These are phyloP conservation scores for Barnardius zonarius DNA, from an alignment of 2,113 vertebrate genomes.

Conservation along the genomic window DNA sequence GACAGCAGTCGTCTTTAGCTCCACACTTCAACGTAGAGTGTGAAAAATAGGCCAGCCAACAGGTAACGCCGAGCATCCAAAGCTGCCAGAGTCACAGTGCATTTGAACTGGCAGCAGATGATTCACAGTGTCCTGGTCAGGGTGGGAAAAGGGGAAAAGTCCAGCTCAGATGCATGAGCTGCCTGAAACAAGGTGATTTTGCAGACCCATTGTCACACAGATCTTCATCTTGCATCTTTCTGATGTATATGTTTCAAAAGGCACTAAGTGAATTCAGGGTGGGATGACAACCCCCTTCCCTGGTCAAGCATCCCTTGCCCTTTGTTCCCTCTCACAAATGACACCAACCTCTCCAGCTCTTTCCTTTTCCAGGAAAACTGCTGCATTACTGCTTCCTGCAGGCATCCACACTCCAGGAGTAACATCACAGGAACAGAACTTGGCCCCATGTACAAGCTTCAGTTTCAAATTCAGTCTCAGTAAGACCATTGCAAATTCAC, in stretches of 20 bases:
- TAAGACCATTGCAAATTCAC: neutral
- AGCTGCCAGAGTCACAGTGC: neutral
- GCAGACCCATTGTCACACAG: neutral
- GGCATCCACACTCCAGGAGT: neutral
- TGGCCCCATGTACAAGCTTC: neutral
- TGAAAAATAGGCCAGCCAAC: neutral
- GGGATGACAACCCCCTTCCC: neutral
- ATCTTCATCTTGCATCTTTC: neutral
- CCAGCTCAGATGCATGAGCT: neutral
- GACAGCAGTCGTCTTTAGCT: neutral
- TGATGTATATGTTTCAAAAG: neutral
- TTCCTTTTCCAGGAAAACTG: neutral
- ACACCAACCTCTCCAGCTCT: neutral
- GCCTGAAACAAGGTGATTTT: neutral
- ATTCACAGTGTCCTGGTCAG: neutral
- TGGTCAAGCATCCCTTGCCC: neutral
- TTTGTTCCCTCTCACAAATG: neutral
- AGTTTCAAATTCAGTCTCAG: neutral
- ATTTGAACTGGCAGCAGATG: accelerated
- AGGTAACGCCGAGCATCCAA: neutral
- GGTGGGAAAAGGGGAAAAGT: neutral
- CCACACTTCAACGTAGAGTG: neutral
- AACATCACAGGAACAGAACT: neutral
- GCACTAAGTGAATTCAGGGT: neutral
- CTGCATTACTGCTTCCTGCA: neutral